These are phyloP conservation scores for Conomelus anceps DNA, from an alignment of 2,888 invertebrate species.

Conservation along the genomic window DNA sequence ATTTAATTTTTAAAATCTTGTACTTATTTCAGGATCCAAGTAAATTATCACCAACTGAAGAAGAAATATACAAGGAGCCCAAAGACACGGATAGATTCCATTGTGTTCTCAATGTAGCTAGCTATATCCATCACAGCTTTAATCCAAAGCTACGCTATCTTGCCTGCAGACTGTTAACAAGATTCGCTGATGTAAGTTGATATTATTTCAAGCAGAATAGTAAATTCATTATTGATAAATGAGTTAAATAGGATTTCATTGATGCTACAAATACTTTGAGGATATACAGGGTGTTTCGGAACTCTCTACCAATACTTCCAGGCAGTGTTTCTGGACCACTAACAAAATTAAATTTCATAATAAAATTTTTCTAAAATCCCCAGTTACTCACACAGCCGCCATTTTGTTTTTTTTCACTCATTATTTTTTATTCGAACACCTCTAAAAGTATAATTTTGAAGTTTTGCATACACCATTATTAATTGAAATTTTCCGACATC, in stretches of 20 bases:
- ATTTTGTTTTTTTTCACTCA: too few species aligned
- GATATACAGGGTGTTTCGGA: too few species aligned
- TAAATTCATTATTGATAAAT: neutral
- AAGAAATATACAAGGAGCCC: slow-evolving; percentile 23
- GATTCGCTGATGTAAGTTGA: slow-evolving; percentile 24
- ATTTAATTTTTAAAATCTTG: neutral
- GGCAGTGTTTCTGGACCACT: too few species aligned
- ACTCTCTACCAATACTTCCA: too few species aligned
- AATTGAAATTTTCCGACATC: too few species aligned
- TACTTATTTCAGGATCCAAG: slow-evolving; percentile 11
- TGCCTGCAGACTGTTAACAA: slow-evolving; percentile 15
- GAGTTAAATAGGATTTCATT: neutral
- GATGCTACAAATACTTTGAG: neutral
- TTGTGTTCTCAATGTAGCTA: slow-evolving; percentile 19
- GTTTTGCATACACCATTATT: too few species aligned
- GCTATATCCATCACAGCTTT: slow-evolving; percentile 20
- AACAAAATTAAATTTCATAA: too few species aligned
- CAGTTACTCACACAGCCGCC: too few species aligned
- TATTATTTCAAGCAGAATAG: neutral
- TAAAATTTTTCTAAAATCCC: too few species aligned
- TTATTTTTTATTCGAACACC: too few species aligned
- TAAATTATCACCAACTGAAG: slow-evolving; percentile 16
- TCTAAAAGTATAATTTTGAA: too few species aligned
- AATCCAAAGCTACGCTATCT: slow-evolving; percentile 18
- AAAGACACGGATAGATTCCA: slow-evolving; percentile 17